phyloP scores from a whole-genome alignment of 1,140 invertebrate species.

The Cotesia vestalis region DNA sequence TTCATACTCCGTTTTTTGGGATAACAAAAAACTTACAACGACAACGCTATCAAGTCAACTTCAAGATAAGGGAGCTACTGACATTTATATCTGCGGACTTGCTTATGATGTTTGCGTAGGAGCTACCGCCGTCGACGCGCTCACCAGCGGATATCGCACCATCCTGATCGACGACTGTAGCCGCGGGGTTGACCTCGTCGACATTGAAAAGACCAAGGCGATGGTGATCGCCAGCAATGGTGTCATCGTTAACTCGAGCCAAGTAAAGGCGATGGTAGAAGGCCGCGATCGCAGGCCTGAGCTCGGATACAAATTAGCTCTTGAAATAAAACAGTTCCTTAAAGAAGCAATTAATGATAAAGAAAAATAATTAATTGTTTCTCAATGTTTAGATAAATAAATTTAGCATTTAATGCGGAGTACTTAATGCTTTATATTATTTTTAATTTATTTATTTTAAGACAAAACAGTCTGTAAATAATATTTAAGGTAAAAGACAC shows the following conservation, averaged over 20 bases:
- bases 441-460: neutral
- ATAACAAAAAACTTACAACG: conserved; percentile 90
- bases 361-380: conserved; percentile 7
- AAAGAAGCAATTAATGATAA: conserved; percentile 4
- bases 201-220: conserved; percentile 84
- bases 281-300: conserved; percentile 86
- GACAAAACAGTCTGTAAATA: too few species aligned
- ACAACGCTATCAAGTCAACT: conserved; percentile 87
- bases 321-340: conserved; percentile 74
- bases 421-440: neutral
- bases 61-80: conserved; percentile 81
- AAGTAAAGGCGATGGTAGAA: conserved; percentile 86
- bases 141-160: conserved; percentile 89
- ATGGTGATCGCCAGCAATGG: conserved; percentile 78
- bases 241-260: conserved; percentile 79
- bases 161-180: conserved; percentile 91
- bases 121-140: conserved; percentile 85
- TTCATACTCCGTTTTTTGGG: conserved; percentile 98
- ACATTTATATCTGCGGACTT: conserved; percentile 94
- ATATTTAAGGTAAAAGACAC: too few species aligned
- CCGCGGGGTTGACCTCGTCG: conserved; percentile 84
- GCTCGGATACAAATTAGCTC: conserved; percentile 85
- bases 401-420: too few species aligned
- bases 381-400: neutral
- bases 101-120: conserved; percentile 97